These are phyloP conservation scores for Gila orcuttii DNA, from an alignment of 2,113 vertebrate species.

Conservation along the genomic window DNA sequence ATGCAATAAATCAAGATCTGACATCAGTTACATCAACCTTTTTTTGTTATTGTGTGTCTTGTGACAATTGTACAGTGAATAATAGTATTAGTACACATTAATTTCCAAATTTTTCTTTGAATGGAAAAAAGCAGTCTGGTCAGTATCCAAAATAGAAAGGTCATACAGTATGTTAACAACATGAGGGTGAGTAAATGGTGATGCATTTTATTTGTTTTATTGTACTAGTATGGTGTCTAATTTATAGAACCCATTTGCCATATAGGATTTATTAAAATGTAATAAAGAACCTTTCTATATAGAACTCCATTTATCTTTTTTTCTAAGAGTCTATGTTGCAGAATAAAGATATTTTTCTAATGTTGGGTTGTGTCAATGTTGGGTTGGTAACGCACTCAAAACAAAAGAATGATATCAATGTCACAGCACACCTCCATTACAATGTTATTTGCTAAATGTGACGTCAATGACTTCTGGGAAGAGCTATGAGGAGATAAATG, in stretches of 20 bases:
- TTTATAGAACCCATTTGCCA: no score
- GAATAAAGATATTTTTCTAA: neutral
- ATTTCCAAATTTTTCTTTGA: neutral
- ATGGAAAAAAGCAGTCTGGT: neutral
- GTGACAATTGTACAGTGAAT: neutral
- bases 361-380: neutral
- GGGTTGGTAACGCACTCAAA: neutral
- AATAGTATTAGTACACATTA: neutral
- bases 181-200: no score
- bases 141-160: neutral
- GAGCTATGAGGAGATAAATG: neutral
- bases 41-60: neutral
- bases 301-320: neutral
- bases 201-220: no score
- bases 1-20: neutral
- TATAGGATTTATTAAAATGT: no score
- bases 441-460: neutral
- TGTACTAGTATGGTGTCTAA: neutral
- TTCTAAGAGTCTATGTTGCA: neutral
- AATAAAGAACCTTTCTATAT: neutral
- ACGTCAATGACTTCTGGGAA: neutral
- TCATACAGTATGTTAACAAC: no score
- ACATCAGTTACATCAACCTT: neutral
- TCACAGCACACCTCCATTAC: neutral
- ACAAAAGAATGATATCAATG: neutral